These are phyloP conservation scores for Sarcophaga carnaria DNA, from an alignment of 2,888 invertebrate genomes.

Conservation along the genomic window DNA sequence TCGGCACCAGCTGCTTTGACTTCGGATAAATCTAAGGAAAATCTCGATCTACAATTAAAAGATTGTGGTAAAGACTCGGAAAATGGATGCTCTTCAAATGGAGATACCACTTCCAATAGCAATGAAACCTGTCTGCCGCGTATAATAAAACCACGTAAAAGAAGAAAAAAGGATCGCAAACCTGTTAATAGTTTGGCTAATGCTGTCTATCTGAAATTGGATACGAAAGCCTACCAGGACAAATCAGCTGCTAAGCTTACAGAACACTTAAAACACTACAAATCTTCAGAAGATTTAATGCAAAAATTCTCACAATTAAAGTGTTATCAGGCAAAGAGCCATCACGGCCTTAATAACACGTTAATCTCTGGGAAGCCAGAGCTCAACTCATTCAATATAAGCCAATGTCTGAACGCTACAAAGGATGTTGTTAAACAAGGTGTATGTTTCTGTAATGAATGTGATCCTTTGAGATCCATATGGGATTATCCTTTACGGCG, in stretches of 20 bases:
- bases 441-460: conserved; percentile 77
- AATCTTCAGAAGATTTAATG: conserved; percentile 60
- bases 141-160: conserved; percentile 93
- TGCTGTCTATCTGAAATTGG: conserved; percentile 61
- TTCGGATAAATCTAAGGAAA: conserved; percentile 69
- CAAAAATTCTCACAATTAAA: conserved; percentile 55
- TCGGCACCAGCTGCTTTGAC: conserved; percentile 75
- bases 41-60: conserved; percentile 46
- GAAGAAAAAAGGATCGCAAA: conserved; percentile 94
- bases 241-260: neutral
- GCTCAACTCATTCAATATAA: neutral
- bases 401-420: conserved; percentile 2
- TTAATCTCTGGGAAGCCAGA: neutral
- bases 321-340: neutral
- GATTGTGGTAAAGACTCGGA: conserved; percentile 29
- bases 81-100: conserved; percentile 48
- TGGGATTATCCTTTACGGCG: conserved; percentile 81
- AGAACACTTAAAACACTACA: conserved; percentile 5
- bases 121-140: conserved; percentile 88
- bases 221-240: conserved; percentile 40
- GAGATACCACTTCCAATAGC: conserved; percentile 49
- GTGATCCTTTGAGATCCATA: conserved; percentile 80
- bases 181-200: conserved; percentile 83
- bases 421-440: conserved; percentile 67
- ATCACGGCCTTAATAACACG: neutral